Evolutionary conservation across 1,140 invertebrate genomes (phyloP).

Genomic region (Papilio glaucus): DNA sequence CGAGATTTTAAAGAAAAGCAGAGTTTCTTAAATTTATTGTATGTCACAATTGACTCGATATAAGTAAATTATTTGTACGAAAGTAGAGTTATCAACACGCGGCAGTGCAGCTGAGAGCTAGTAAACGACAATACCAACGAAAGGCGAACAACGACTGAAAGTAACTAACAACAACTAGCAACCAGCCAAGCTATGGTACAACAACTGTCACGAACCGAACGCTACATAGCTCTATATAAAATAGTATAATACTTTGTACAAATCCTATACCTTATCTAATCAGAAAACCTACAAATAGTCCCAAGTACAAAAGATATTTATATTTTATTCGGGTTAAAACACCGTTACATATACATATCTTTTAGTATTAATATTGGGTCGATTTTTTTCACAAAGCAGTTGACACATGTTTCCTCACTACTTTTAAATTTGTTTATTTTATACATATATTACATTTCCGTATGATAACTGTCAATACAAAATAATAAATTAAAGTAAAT

Average conservation of each 20-base stretch:
- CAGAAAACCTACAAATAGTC: background rate
- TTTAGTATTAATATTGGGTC: too few species aligned
- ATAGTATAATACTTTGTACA: background rate
- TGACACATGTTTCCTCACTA: too few species aligned
- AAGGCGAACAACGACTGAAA: constrained; percentile 43
- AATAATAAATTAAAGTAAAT: too few species aligned
- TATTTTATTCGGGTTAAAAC: too few species aligned
- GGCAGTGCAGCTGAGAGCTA: constrained; percentile 51
- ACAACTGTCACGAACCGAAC: constrained; percentile 12
- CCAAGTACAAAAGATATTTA: background rate
- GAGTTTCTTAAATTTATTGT: constrained; percentile 45
- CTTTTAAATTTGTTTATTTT: too few species aligned
- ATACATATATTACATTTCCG: too few species aligned
- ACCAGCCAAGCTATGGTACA: constrained; percentile 41
- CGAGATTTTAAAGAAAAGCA: constrained; percentile 37
- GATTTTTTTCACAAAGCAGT: too few species aligned
- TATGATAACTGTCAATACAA: too few species aligned
- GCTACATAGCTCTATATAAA: background rate
- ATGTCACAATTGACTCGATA: constrained; percentile 56
- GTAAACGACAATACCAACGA: constrained; percentile 51
- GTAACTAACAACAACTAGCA: background rate
- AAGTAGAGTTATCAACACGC: constrained; percentile 48
- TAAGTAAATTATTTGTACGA: constrained; percentile 46
- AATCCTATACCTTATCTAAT: background rate
- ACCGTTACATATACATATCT: too few species aligned